A percentile compares a stretch with the other conserved stretches of the same genome.
These are phyloP conservation scores for Pseudochirops corinnae DNA, from an alignment of 2,797 vertebrate species.

Conservation along the genomic window DNA sequence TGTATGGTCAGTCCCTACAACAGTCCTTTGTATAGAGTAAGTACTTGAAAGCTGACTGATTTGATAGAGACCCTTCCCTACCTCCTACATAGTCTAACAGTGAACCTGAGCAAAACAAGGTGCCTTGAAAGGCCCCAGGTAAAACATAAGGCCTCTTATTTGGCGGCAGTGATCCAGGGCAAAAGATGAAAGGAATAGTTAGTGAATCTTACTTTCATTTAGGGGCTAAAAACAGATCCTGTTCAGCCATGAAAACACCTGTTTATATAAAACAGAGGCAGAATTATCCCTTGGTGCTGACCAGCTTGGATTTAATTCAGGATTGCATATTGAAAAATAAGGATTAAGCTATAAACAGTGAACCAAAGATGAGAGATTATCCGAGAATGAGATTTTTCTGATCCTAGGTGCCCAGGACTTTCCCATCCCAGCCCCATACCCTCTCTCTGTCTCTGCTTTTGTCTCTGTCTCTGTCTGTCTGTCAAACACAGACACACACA, in stretches of 20 bases:
- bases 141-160: neutral
- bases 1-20: neutral
- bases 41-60: neutral
- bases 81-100: neutral
- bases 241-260: constrained; percentile 55
- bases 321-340: neutral
- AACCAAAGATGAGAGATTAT: constrained; percentile 30
- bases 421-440: too few species aligned
- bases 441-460: neutral
- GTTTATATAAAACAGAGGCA: constrained; percentile 72
- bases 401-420: neutral
- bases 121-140: neutral
- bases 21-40: neutral
- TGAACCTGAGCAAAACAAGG: neutral
- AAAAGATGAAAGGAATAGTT: constrained; percentile 26
- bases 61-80: neutral
- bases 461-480: neutral
- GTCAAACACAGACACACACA: too few species aligned
- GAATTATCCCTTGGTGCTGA: constrained; percentile 56
- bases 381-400: constrained; percentile 30
- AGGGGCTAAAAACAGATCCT: constrained; percentile 54
- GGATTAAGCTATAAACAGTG: neutral
- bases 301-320: constrained; percentile 70
- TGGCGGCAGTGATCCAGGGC: constrained; percentile 6
- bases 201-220: constrained; percentile 57